Evolutionary conservation across 2,888 invertebrate genomes (phyloP).

Genomic region (Cryptocheilus praepositus): DNA sequence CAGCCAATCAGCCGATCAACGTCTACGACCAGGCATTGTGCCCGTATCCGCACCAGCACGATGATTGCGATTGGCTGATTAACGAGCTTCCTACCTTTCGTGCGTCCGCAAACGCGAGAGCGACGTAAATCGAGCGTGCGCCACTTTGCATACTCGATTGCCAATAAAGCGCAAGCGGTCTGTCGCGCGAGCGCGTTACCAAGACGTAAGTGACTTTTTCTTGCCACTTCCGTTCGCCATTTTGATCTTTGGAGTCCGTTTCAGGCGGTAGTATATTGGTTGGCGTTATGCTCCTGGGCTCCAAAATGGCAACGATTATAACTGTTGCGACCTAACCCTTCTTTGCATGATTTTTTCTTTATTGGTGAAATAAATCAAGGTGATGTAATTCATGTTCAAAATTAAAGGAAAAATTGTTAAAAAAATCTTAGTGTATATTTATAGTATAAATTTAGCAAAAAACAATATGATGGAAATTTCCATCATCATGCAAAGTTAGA

Average conservation of each 20-base stretch:
- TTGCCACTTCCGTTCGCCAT: constrained; percentile 18
- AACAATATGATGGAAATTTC: no score
- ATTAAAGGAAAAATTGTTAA: no score
- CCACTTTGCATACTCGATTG: constrained; percentile 57
- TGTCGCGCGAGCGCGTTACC: constrained; percentile 39
- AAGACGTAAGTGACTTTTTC: background rate
- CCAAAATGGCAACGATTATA: no score
- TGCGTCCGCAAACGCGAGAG: constrained; percentile 17
- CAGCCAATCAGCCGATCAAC: constrained; percentile 37
- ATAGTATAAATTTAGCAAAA: no score
- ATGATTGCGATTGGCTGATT: constrained; percentile 55
- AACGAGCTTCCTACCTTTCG: constrained; percentile 35
- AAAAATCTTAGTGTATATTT: no score
- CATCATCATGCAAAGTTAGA: no score
- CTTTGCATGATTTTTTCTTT: no score
- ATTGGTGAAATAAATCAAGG: no score
- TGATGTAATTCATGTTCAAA: no score
- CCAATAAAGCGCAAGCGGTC: constrained; percentile 28
- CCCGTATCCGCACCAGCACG: constrained; percentile 6
- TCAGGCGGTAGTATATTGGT: no score
- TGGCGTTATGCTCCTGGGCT: no score
- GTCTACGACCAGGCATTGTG: constrained; percentile 20
- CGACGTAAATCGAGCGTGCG: constrained; percentile 40
- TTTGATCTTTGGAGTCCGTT: constrained; percentile 23
- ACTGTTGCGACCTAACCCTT: no score